Evolutionary conservation across 2,888 invertebrate genomes (phyloP), one percentile per base, ranked within the genome.

Genomic region (Acrobasis repandana): DNA sequence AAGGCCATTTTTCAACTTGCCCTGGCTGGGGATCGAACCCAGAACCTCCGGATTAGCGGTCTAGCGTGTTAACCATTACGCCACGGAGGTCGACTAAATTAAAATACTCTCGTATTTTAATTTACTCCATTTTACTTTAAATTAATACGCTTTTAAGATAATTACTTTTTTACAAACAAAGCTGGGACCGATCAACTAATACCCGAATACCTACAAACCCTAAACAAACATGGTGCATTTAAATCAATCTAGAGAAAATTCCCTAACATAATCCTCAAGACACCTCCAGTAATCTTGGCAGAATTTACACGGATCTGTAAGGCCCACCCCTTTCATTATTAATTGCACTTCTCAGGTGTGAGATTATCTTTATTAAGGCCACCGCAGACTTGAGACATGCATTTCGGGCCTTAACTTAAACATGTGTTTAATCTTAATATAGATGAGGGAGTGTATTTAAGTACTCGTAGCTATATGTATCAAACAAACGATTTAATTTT

Each of bases 291-390:
- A 77, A 82, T 83, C 79, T 77, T 73, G 73, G 71, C 71, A 74
- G 75, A 77, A 75, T 84, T 83, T 80, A 75, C 77, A 71, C 73
- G 76, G 76, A 83, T 79, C 81, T 76, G 73, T 67, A 72, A 76
- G 75, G 73, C 28, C 75, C 68, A 77, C 63, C 68, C 73, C 74
- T 72, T 90, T 79, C 86, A 91, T 90, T 89, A 92, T 91, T 90
- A 90, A 92, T 91, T 89, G 88, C 90, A 85, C 86, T 86, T 74
- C 88, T 87, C 90, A 90, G 85, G 88, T 86, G 88, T 73, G 77
- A 76, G 91, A 90, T 92, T 79, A 92, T 90, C 91, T 89, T 86
- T 88, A 88, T 85, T 91, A 90, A 77, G 79, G 46, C 72, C 62
- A 73, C 91, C 91, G 74, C 92, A 88, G 79, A 76, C 81, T 76